Percentiles rank a stretch among this genome's conserved stretches.
These are phyloP conservation scores for Microtus oregoni DNA, from an alignment of 2,113 vertebrate genomes.

Conservation along the genomic window DNA sequence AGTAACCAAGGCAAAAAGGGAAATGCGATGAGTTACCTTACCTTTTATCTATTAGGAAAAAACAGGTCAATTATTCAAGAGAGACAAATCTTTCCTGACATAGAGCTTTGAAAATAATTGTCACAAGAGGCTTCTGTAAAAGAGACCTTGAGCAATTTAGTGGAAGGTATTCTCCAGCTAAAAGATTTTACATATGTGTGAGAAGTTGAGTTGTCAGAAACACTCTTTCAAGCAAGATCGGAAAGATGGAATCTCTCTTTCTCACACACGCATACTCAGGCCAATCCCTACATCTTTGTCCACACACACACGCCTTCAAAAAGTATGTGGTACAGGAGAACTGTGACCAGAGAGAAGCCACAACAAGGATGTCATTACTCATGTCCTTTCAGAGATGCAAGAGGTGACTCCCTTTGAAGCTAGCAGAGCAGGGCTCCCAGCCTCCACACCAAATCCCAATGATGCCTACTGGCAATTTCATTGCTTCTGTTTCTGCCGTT, in stretches of 20 bases:
- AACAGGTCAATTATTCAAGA: constrained; percentile 54
- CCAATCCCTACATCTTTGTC: background rate
- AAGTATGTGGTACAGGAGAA: no score
- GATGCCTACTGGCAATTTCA: background rate
- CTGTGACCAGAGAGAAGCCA: background rate
- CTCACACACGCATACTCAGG: background rate
- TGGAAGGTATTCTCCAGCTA: constrained; percentile 57
- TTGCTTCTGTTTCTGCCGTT: background rate
- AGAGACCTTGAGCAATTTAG: constrained; percentile 57
- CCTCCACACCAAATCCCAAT: background rate
- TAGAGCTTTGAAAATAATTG: constrained; percentile 67
- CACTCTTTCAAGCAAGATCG: background rate
- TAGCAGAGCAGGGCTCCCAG: background rate
- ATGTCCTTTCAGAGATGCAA: background rate
- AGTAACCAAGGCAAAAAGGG: constrained; percentile 64
- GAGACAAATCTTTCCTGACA: constrained; percentile 41
- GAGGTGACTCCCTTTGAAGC: background rate
- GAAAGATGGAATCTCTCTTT: background rate
- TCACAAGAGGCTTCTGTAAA: constrained; percentile 40
- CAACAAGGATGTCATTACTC: background rate
- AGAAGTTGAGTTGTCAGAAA: constrained; percentile 37
- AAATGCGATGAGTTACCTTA: background rate
- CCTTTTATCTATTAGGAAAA: background rate
- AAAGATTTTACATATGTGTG: constrained; percentile 38
- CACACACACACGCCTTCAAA: background rate